Evolutionary conservation across 2,113 vertebrate genomes (phyloP), one percentile per base, ranked within the genome.

Genomic region (Glaucidium brasilianum): DNA sequence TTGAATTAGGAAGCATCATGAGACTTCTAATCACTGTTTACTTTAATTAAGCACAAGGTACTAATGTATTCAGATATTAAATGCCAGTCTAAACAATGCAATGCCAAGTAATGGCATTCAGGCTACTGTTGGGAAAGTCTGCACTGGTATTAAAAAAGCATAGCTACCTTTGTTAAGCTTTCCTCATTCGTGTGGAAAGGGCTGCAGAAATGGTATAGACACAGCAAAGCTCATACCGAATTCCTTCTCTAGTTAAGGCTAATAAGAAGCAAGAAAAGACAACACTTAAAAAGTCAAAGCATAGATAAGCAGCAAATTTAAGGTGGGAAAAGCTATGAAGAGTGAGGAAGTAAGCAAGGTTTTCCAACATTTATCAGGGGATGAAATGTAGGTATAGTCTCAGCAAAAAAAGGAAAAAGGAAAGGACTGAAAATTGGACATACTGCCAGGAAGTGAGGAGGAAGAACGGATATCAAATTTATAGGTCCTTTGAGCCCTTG

Each of bases 21-120:
- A 96, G 91, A 86, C 86, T 81, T 95, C 86, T 89, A 95, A 96
- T 94, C 89, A 72, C 80, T 91, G 93, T 94, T 97, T 88, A 88
- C 71, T 85, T 92, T 96, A 94, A 94, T 92, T 92, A 84, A 92
- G 73, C 6, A 9, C 60, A 95, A n/a, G 56, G 63, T 86, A 78
- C 64, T 89, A 84, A 96, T 91, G 69, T 56, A 96, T 96, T 91
- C 89, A 87, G 84, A 78, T 74, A 85, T 64, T 39, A 92, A 95
- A 95, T 83, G 82, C 88, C 92, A 89, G 77, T 77, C 86, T 87
- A 92, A 97, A 92, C 76, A 95, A 78, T 4, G 8, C 86, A 60
- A 75, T 35, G 56, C 45, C 81, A 83, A 92, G 75, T 50, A 90
- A 85, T 56, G 62, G 77, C 53, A 90, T 76, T 73, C 62, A 85